Evolutionary conservation across 2,797 vertebrate species (phyloP).

Genomic region (Nannoperca obscura): DNA sequence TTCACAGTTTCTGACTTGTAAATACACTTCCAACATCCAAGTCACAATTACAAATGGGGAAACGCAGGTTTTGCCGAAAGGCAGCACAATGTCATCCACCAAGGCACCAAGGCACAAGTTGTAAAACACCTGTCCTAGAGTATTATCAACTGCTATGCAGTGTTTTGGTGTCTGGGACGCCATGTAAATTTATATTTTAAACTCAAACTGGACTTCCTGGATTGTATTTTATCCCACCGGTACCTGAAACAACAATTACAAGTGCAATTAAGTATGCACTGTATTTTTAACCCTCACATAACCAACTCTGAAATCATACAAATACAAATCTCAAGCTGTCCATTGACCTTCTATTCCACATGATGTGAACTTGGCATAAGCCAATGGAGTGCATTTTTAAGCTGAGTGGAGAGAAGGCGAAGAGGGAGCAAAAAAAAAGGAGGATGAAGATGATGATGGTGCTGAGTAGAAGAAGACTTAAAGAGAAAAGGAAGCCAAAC

Average conservation of each 20-base stretch:
- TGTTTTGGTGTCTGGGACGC: background rate
- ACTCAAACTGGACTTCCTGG: background rate
- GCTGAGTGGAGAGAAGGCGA: conserved; percentile 6
- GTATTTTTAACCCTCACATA: conserved; percentile 5
- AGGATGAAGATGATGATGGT: conserved; percentile 33
- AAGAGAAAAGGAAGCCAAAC: conserved; percentile 50
- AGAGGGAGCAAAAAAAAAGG: conserved; percentile 24
- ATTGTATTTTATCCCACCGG: background rate
- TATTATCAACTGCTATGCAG: background rate
- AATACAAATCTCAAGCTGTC: conserved; percentile 9
- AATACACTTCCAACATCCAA: background rate
- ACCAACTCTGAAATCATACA: background rate
- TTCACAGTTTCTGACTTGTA: conserved; percentile 7
- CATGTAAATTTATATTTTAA: background rate
- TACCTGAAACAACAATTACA: background rate
- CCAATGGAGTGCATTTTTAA: conserved; percentile 10
- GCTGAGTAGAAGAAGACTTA: conserved; percentile 40
- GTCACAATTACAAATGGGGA: background rate
- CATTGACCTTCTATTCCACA: conserved; percentile 19
- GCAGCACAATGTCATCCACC: background rate
- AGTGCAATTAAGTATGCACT: background rate
- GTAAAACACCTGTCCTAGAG: background rate
- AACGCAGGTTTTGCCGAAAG: background rate
- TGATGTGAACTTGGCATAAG: conserved; percentile 8
- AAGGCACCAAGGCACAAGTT: background rate